These are phyloP conservation scores for Porites lutea DNA, from an alignment of 64 coral and sea anemone species.

Conservation along the genomic window DNA sequence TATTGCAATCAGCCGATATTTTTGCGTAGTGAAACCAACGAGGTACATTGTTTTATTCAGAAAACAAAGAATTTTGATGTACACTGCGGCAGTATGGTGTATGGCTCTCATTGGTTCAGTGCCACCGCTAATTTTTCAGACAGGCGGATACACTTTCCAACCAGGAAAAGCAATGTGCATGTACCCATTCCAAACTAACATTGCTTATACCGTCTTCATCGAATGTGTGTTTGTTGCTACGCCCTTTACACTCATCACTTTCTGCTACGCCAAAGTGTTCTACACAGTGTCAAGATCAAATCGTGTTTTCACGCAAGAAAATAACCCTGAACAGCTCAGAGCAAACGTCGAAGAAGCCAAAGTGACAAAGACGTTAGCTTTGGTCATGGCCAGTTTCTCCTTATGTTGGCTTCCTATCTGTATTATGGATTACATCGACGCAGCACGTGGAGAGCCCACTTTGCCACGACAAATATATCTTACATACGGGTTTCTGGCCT, in stretches of 20 bases:
- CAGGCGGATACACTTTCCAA: conserved; percentile 54
- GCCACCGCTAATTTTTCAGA: conserved; percentile 47
- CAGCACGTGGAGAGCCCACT: conserved; percentile 5
- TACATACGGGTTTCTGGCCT: conserved; percentile 42
- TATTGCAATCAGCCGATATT: conserved; percentile 70
- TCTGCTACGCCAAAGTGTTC: conserved; percentile 63
- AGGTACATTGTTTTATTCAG: conserved; percentile 39
- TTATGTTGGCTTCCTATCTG: conserved; percentile 57
- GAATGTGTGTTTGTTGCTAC: conserved; percentile 42
- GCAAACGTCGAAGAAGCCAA: conserved; percentile 78
- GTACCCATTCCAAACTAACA: conserved; percentile 65
- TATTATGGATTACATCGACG: conserved; percentile 56
- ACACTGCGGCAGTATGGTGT: conserved; percentile 53
- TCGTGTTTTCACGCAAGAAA: conserved; percentile 22
- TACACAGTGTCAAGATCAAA: conserved; percentile 44
- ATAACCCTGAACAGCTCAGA: conserved; percentile 15
- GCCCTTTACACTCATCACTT: conserved; percentile 22
- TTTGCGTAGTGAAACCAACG: conserved; percentile 53
- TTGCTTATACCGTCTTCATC: conserved; percentile 45
- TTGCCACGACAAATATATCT: conserved; percentile 45
- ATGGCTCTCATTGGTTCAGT: conserved; percentile 39
- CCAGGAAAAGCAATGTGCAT: conserved; percentile 78
- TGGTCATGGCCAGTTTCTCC: conserved; percentile 49
- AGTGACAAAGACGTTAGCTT: conserved; percentile 62
- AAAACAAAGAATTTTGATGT: conserved; percentile 22